Base-by-base conservation (phyloP, 2,888 invertebrate species). In the Hanleya hanleyi region DNA sequence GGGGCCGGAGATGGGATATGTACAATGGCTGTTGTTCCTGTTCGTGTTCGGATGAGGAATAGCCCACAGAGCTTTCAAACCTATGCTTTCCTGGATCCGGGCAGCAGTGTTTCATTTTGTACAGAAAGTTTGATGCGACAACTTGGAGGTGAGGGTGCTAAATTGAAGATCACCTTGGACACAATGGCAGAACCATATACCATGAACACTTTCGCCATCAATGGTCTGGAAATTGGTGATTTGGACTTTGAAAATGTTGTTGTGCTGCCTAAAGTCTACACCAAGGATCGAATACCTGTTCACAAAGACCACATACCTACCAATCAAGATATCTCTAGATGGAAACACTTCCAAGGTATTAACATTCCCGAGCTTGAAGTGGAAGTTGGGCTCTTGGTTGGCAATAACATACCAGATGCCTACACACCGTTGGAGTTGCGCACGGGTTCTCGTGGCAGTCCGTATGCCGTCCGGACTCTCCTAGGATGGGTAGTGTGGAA, bases 241-340 rank as follows among this genome's bases (percentile, higher is more conserved):
- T 29, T 75, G n/a, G 50, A 62, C 26, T 33, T 37, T 33, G 51
- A 73, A 15, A 37, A 67, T 15, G 22, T 38, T 15, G 36, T 77
- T 12, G 61, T 72, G 50, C 36, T 77, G 26, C 75, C 74, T n/a
- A 62, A n/a, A 15, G 67, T 71, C 15, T 74, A 74, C 50, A 67
- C 76, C 5, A 74, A 74, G 49, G 66, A 71, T 29, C 37, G 62
- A 29, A 76, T 74, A 57, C 76, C 74, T 36, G 76, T 76, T 26
- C 12, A 36, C 33, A 47, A 66, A 26, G 15, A 47, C 18, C 77
- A 77, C 61, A 70, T 75, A 26, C 70, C 74, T n/a, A 72, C 50
- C n/a, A 32, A 70, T n/a, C 37, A 71, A 12, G 77, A 77, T 61
- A 49, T 77, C 33, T 3, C 37, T 26, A 70, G 61, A 26, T 75